phyloP scores from a whole-genome alignment of 2,113 vertebrate species.

The Melanerpes formicivorus region DNA sequence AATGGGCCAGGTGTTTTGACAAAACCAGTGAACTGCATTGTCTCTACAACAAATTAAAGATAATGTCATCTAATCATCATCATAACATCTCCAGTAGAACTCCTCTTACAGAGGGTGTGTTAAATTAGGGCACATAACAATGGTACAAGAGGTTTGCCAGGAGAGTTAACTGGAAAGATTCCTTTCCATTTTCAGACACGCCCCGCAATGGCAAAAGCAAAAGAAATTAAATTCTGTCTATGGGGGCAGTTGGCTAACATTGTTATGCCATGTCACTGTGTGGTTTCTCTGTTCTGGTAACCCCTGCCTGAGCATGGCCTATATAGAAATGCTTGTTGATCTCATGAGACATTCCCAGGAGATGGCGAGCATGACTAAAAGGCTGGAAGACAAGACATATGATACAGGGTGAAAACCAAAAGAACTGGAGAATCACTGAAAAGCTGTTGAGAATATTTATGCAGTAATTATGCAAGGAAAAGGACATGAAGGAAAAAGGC shows the following conservation, averaged over 20 bases:
- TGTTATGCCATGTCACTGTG: slow-evolving; percentile 28
- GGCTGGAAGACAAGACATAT: background rate
- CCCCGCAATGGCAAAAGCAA: slow-evolving; percentile 36
- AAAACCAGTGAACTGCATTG: background rate
- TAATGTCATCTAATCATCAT: background rate
- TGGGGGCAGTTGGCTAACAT: slow-evolving; percentile 18
- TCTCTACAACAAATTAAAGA: background rate
- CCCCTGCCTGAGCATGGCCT: slow-evolving; percentile 39
- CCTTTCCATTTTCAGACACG: slow-evolving; percentile 45
- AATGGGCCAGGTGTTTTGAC: background rate
- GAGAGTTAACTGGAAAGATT: slow-evolving; percentile 46
- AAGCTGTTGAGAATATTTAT: background rate
- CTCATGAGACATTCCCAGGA: slow-evolving; percentile 46
- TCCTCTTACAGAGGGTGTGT: slow-evolving; percentile 33
- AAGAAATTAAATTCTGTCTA: slow-evolving; percentile 47
- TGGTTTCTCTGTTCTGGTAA: slow-evolving; percentile 64
- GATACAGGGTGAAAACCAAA: background rate
- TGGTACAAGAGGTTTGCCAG: slow-evolving; percentile 39
- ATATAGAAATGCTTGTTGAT: background rate
- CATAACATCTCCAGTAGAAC: background rate
- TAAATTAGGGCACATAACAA: slow-evolving; percentile 57
- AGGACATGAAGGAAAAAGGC: background rate
- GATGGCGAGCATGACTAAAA: slow-evolving; percentile 32
- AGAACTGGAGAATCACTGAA: background rate
- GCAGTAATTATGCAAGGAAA: background rate